Conservation (phyloP, 2,797 vertebrate species). For the Periophthalmus magnuspinnatus region DNA sequence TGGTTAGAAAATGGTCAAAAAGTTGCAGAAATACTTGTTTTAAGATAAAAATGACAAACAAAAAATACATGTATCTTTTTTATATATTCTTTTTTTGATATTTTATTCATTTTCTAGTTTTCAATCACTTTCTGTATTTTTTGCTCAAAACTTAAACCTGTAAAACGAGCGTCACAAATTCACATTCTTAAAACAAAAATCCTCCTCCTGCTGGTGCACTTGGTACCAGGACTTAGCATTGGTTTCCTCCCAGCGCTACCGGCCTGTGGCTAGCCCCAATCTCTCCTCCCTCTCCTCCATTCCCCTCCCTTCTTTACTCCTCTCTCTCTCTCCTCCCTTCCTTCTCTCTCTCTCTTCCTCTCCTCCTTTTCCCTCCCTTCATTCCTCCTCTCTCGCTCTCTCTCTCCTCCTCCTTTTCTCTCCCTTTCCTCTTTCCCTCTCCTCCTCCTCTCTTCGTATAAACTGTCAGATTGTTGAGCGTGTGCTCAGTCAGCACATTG, state of each 20-base stretch:
- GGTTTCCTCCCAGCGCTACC: constrained; percentile 52
- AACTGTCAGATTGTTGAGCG: neutral
- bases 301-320: no score
- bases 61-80: no score
- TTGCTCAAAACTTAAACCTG: no score
- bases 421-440: neutral
- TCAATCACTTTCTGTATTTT: no score
- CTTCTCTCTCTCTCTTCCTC: no score
- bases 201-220: constrained; percentile 53
- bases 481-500: neutral
- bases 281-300: constrained; percentile 21
- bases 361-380: constrained; percentile 26
- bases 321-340: no score
- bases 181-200: constrained; percentile 60
- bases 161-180: constrained; percentile 46
- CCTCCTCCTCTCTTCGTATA: constrained; percentile 3
- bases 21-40: neutral
- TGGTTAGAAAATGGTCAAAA: constrained; percentile 1
- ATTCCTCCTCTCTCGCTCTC: no score
- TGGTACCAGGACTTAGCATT: constrained; percentile 73
- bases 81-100: no score
- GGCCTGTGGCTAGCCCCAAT: constrained; percentile 48
- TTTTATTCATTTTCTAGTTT: no score
- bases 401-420: constrained; percentile 22
- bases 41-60: no score